Conservation (phyloP, 2,797 vertebrate genomes). For the Phalloptychus januarius region DNA sequence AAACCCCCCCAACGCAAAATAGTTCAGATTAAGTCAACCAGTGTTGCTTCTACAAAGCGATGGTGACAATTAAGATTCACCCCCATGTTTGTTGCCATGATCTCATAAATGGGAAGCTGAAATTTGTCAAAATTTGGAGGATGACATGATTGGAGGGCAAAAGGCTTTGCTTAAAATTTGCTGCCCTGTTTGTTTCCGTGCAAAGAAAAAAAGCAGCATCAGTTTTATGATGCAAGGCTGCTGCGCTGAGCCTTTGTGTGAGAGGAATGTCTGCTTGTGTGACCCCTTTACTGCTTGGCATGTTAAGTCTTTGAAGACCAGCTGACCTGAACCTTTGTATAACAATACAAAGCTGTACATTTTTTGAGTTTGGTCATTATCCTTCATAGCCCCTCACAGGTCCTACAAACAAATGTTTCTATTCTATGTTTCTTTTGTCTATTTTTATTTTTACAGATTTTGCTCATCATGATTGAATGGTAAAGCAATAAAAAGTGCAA, state of each 20-base stretch:
- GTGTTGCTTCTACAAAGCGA: conserved; percentile 42
- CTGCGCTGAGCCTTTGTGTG: conserved; percentile 45
- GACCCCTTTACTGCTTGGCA: conserved; percentile 54
- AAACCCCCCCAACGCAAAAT: conserved; percentile 42
- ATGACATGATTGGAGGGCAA: conserved; percentile 50
- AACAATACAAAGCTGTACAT: neutral
- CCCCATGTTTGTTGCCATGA: conserved; percentile 52
- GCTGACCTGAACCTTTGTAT: neutral
- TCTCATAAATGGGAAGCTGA: conserved; percentile 12
- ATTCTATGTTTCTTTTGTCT: no score
- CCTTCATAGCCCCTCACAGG: neutral
- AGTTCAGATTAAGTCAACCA: conserved; percentile 67
- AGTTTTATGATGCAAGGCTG: conserved; percentile 46
- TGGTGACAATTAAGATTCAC: conserved; percentile 61
- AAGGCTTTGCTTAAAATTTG: conserved; percentile 42
- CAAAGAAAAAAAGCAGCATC: conserved; percentile 30
- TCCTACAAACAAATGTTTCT: neutral
- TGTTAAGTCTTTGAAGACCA: conserved; percentile 25
- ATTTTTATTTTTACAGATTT: neutral
- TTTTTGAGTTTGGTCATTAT: neutral
- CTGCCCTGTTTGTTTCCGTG: conserved; percentile 39
- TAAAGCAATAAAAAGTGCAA: neutral
- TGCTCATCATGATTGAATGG: neutral
- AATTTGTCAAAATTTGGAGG: conserved; percentile 14
- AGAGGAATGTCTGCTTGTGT: conserved; percentile 41